A percentile compares a stretch with the other conserved stretches of the same genome.
phyloP scores from a whole-genome alignment of 2,888 invertebrate genomes.

The Hirtodrosophila alboralis region DNA sequence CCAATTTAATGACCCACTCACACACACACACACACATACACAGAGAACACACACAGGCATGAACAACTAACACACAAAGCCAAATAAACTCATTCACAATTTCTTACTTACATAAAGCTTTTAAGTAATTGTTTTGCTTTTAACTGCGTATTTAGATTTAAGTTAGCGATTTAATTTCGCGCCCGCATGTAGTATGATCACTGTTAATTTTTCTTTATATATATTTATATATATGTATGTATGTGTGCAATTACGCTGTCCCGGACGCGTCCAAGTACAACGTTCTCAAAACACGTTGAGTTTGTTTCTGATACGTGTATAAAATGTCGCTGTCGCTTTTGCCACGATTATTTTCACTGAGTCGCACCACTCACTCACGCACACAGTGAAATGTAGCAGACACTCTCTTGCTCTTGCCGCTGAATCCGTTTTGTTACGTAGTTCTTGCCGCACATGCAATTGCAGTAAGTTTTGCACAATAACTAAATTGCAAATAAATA shows the following conservation, averaged over 20 bases:
- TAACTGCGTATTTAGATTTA: constrained; percentile 59
- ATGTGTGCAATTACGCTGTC: constrained; percentile 18
- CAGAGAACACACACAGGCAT: constrained; percentile 1
- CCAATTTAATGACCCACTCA: constrained; percentile 51
- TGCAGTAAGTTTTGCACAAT: constrained; percentile 18
- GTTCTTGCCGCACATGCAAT: constrained; percentile 21
- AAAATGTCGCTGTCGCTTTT: constrained; percentile 54
- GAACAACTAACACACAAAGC: constrained; percentile 21
- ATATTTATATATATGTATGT: too few species aligned
- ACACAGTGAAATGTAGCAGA: not conserved
- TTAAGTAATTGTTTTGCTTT: constrained; percentile 35
- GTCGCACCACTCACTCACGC: constrained; percentile 20
- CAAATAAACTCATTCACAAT: constrained; percentile 34
- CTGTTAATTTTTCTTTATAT: constrained; percentile 23
- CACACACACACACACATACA: constrained; percentile 30
- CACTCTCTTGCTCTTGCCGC: constrained; percentile 15
- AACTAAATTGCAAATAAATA: constrained; percentile 1
- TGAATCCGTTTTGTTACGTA: constrained; percentile 25
- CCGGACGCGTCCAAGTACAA: constrained; percentile 47
- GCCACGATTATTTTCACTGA: constrained; percentile 69
- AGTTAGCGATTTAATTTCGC: constrained; percentile 47
- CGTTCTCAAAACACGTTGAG: constrained; percentile 69
- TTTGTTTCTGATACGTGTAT: constrained; percentile 59
- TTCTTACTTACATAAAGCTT: constrained; percentile 57
- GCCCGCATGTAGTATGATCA: constrained; percentile 52